Evolutionary conservation across 1,140 invertebrate species (phyloP).

Genomic region (Nephotettix cincticeps): DNA sequence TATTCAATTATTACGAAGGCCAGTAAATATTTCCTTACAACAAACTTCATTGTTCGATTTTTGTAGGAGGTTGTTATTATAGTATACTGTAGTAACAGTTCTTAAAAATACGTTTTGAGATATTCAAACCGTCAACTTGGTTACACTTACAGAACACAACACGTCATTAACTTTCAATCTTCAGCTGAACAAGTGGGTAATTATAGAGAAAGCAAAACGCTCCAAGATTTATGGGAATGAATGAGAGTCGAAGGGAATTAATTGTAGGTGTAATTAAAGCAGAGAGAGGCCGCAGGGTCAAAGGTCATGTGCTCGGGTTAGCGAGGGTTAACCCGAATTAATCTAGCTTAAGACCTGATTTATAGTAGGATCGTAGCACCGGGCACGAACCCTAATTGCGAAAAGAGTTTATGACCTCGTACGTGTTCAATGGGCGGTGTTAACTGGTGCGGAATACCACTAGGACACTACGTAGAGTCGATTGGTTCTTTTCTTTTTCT

Average conservation of each 20-base stretch:
- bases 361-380: neutral
- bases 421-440: neutral
- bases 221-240: neutral
- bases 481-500: neutral
- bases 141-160: too few relatives aligned
- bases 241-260: neutral
- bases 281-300: neutral
- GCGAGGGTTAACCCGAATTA: neutral
- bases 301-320: neutral
- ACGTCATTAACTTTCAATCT: too few relatives aligned
- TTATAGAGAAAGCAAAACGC: neutral
- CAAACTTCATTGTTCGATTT: too few relatives aligned
- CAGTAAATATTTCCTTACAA: too few relatives aligned
- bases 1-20: too few relatives aligned
- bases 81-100: too few relatives aligned
- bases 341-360: slow-evolving; percentile 1
- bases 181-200: neutral
- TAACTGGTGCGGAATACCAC: neutral
- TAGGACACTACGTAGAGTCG: neutral
- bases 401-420: neutral
- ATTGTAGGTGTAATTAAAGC: neutral
- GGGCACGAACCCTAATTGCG: neutral
- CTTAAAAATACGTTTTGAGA: too few relatives aligned
- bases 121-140: too few relatives aligned
- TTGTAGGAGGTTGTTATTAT: too few relatives aligned